Conservation (phyloP, 1,140 invertebrate genomes). For the Globodera ellingtonae region DNA sequence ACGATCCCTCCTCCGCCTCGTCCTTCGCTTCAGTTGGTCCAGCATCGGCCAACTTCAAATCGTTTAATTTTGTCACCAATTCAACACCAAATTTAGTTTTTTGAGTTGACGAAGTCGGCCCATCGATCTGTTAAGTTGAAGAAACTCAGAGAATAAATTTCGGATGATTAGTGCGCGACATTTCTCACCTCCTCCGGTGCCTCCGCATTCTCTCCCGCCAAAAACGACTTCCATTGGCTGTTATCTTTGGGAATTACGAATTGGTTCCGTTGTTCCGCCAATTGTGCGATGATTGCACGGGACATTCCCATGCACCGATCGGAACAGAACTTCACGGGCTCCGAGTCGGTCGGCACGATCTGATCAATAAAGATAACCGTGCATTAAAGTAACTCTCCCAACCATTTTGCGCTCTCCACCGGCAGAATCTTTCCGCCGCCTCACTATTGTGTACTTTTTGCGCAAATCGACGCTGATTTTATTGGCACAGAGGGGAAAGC, state of each 20-base stretch:
- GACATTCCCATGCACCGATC: constrained; percentile 25
- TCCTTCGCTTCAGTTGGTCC: constrained; percentile 12
- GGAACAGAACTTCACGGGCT: constrained; percentile 26
- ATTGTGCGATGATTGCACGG: constrained; percentile 12
- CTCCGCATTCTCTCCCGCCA: not conserved
- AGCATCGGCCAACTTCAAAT: constrained; percentile 25
- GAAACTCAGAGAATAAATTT: not conserved
- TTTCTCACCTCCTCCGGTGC: not conserved
- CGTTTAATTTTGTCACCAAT: constrained; percentile 16
- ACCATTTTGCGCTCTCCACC: constrained; percentile 3
- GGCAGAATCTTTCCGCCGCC: not conserved
- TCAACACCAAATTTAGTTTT: constrained; percentile 11
- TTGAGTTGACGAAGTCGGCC: not conserved
- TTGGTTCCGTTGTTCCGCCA: constrained; percentile 8
- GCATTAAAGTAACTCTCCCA: not conserved
- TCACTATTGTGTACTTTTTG: constrained; percentile 17
- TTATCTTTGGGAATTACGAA: not conserved
- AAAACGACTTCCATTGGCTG: constrained; percentile 16
- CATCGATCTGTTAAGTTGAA: not conserved
- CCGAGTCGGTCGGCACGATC: constrained; percentile 9
- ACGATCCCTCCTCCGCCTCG: not conserved
- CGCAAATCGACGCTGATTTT: constrained; percentile 16
- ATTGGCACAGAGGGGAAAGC: constrained; percentile 28
- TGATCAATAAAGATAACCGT: not conserved
- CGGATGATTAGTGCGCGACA: not conserved